Evolutionary conservation across 2,888 invertebrate species (phyloP).

Genomic region (Bombyx huttoni): DNA sequence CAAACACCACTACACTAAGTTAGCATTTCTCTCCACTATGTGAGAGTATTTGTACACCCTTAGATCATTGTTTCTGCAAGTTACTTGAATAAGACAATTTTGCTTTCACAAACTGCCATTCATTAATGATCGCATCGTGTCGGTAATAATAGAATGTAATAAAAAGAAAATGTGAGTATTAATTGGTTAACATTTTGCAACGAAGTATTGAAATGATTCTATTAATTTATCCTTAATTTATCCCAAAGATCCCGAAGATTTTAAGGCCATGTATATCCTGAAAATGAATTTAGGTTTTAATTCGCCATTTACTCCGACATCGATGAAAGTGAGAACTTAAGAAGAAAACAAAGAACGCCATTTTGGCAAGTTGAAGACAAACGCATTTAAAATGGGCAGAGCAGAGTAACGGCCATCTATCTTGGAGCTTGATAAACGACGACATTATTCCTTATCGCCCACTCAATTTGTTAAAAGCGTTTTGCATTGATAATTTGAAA

Average conservation of each 20-base stretch:
- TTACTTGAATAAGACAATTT: too few species aligned
- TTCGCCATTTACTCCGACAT: neutral
- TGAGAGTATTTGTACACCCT: neutral
- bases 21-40: neutral
- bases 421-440: slow-evolving; percentile 70
- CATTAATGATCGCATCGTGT: too few species aligned
- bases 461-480: slow-evolving; percentile 73
- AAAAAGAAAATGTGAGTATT: too few species aligned
- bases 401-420: slow-evolving; percentile 68
- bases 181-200: neutral
- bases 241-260: neutral
- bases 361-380: slow-evolving; percentile 70
- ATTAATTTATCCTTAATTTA: neutral
- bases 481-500: slow-evolving; percentile 71
- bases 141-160: too few species aligned
- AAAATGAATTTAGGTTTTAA: neutral
- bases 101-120: neutral
- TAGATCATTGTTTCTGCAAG: neutral
- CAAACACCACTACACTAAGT: slow-evolving; percentile 27
- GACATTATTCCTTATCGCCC: slow-evolving; percentile 73
- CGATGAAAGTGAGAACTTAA: slow-evolving; percentile 36
- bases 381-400: slow-evolving; percentile 72
- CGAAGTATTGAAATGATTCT: neutral
- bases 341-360: slow-evolving; percentile 62
- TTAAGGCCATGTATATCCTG: neutral